Evolutionary conservation across 2,797 vertebrate genomes (phyloP).

Genomic region (Acanthopagrus latus): DNA sequence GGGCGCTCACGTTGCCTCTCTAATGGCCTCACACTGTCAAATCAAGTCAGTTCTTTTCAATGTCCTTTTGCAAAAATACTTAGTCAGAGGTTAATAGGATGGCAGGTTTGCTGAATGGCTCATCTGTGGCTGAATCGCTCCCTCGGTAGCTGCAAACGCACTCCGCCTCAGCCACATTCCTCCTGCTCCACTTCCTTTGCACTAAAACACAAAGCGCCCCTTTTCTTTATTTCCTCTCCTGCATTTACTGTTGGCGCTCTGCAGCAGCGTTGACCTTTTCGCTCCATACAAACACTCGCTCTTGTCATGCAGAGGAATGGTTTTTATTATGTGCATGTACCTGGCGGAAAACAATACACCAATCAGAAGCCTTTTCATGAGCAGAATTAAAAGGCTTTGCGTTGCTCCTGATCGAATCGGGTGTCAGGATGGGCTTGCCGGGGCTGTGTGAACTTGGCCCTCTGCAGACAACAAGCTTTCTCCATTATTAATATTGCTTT

Average conservation of each 20-base stretch:
- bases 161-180: neutral
- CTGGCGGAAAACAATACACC: conserved; percentile 27
- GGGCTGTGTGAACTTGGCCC: conserved; percentile 29
- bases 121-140: conserved; percentile 6
- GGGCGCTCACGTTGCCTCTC: conserved; percentile 18
- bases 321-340: conserved; percentile 15
- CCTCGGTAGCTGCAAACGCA: neutral
- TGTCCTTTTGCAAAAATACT: conserved; percentile 23
- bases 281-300: neutral
- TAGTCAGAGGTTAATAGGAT: conserved; percentile 46
- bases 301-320: conserved; percentile 23
- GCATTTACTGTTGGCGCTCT: neutral
- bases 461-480: conserved; percentile 34
- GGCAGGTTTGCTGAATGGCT: conserved; percentile 9
- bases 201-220: neutral
- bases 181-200: neutral
- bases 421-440: conserved; percentile 12
- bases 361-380: conserved; percentile 37
- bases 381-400: conserved; percentile 36
- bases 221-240: neutral
- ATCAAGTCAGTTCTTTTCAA: conserved; percentile 41
- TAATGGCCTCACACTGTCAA: conserved; percentile 42
- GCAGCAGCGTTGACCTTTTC: conserved; percentile 32
- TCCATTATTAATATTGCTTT: conserved; percentile 59
- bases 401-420: conserved; percentile 30